Conservation (phyloP, 2,888 invertebrate species). For the Microchrysa polita region DNA sequence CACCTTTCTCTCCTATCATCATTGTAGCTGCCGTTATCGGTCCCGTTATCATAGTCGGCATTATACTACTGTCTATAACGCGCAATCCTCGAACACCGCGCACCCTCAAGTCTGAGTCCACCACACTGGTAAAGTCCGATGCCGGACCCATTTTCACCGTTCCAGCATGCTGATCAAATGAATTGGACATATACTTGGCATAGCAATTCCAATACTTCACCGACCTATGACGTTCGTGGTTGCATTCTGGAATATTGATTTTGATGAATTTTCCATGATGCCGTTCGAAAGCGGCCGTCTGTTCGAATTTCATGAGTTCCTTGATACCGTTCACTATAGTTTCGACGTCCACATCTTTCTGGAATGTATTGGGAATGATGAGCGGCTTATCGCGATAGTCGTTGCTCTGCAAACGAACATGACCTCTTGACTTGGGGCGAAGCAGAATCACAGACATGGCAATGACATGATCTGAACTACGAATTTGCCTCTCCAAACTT, state of each 20-base stretch:
- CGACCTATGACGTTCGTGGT: constrained; percentile 56
- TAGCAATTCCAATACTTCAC: constrained; percentile 75
- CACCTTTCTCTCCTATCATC: constrained; percentile 70
- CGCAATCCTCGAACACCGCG: constrained; percentile 66
- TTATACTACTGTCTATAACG: constrained; percentile 68
- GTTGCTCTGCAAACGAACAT: constrained; percentile 66
- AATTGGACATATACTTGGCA: constrained; percentile 70
- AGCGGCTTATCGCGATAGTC: constrained; percentile 70
- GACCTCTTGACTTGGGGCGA: constrained; percentile 68
- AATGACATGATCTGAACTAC: background rate
- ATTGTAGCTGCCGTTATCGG: constrained; percentile 69
- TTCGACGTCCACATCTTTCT: constrained; percentile 67
- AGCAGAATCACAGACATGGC: constrained; percentile 59
- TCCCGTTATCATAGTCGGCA: constrained; percentile 67
- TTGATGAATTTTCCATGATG: constrained; percentile 66
- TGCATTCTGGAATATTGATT: constrained; percentile 65
- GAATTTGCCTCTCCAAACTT: constrained; percentile 1
- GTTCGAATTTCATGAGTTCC: constrained; percentile 60
- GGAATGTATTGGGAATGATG: constrained; percentile 73
- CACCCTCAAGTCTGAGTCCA: constrained; percentile 69
- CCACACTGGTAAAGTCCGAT: constrained; percentile 70
- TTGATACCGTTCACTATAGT: constrained; percentile 64
- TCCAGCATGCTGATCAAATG: constrained; percentile 72
- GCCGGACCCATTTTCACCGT: constrained; percentile 74
- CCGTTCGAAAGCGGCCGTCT: constrained; percentile 63